These are phyloP conservation scores for Montipora efflorescens DNA, from an alignment of 64 coral and sea anemone species.

Conservation along the genomic window DNA sequence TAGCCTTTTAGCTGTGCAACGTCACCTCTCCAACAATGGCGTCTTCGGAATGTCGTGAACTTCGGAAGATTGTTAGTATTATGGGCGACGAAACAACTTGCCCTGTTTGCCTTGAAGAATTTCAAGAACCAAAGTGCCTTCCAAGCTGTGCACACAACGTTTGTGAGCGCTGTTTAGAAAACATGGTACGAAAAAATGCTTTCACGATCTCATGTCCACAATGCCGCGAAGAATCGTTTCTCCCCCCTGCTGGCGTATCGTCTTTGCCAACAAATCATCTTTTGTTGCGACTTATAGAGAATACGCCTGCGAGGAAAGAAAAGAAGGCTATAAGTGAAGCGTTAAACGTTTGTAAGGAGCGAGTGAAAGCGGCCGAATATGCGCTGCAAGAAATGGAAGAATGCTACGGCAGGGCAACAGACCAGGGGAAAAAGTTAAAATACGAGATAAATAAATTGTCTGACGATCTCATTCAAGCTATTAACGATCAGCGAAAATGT, in stretches of 20 bases:
- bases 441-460: constrained; percentile 28
- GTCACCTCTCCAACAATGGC: background rate
- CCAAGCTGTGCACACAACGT: constrained; percentile 78
- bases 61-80: constrained; percentile 19
- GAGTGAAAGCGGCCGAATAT: constrained; percentile 9
- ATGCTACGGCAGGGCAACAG: background rate
- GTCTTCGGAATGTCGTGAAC: constrained; percentile 6
- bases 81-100: constrained; percentile 67
- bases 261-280: constrained; percentile 47
- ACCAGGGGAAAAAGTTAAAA: background rate
- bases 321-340: constrained; percentile 9
- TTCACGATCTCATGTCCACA: constrained; percentile 40
- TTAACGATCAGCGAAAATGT: constrained; percentile 13
- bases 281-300: constrained; percentile 39
- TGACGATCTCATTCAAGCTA: constrained; percentile 1
- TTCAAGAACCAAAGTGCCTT: constrained; percentile 73
- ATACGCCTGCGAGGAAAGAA: constrained; percentile 45
- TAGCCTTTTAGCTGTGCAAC: background rate
- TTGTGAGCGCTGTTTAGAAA: constrained; percentile 65
- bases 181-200: constrained; percentile 36
- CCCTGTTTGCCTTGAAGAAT: constrained; percentile 74
- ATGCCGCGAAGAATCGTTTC: constrained; percentile 29
- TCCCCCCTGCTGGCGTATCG: constrained; percentile 6
- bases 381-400: constrained; percentile 41
- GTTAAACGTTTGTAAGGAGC: constrained; percentile 24